phyloP scores from a whole-genome alignment of 2,888 invertebrate genomes.

The Eucriotettix oculatus region DNA sequence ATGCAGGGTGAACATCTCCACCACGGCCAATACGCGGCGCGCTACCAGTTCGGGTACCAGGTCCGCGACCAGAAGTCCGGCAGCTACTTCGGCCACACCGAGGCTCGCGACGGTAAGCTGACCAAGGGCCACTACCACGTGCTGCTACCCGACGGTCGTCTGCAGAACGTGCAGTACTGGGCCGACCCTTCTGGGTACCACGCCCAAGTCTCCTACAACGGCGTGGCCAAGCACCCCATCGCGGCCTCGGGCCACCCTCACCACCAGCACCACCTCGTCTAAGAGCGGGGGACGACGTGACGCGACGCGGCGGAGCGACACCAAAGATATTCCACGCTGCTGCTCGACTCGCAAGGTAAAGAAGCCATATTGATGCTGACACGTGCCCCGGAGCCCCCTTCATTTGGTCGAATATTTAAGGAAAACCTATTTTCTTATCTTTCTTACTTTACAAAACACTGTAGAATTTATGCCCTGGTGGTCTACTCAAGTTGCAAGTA shows the following conservation, averaged over 20 bases:
- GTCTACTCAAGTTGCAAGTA: too few species aligned
- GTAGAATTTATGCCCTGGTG: too few species aligned
- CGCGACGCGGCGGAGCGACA: too few species aligned
- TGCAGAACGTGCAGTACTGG: conserved; percentile 60
- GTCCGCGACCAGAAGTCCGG: conserved; percentile 53
- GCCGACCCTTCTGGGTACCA: conserved; percentile 63
- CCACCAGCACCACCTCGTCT: not conserved
- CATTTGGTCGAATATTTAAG: too few species aligned
- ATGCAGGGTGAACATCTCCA: too few species aligned
- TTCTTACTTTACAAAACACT: too few species aligned
- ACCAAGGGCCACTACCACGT: conserved; percentile 63
- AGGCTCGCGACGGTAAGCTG: conserved; percentile 46
- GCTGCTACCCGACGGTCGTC: conserved; percentile 57
- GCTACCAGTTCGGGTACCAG: conserved; percentile 44
- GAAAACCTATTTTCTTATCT: too few species aligned
- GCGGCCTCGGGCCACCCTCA: not conserved
- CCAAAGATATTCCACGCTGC: too few species aligned
- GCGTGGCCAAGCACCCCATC: conserved; percentile 13
- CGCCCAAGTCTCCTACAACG: conserved; percentile 51
- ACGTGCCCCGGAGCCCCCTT: too few species aligned
- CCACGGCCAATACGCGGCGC: conserved; percentile 12
- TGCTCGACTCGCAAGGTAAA: too few species aligned
- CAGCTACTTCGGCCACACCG: conserved; percentile 62
- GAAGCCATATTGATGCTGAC: too few species aligned
- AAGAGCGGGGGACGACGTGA: too few species aligned